These are phyloP conservation scores for Campaea margaritaria DNA, from an alignment of 2,888 invertebrate species.

Conservation along the genomic window DNA sequence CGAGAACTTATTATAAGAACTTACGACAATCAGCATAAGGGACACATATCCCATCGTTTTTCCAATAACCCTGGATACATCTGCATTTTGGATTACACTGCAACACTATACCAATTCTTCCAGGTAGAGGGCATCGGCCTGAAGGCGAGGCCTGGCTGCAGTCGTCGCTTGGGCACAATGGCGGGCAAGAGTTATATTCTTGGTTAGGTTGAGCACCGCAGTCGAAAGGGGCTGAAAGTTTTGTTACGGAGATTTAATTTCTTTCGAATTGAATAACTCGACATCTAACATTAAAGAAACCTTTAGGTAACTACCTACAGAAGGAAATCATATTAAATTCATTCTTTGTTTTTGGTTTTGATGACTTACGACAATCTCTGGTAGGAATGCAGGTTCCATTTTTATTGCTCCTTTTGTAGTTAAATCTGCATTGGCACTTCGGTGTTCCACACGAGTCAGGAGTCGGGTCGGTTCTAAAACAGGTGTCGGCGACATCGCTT, in stretches of 20 bases:
- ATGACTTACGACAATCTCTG: conserved; percentile 52
- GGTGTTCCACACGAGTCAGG: conserved; percentile 30
- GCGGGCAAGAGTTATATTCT: conserved; percentile 54
- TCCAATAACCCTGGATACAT: conserved; percentile 54
- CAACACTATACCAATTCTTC: conserved; percentile 45
- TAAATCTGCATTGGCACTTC: conserved; percentile 53
- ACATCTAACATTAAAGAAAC: too few relatives aligned
- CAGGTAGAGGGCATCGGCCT: conserved; percentile 50
- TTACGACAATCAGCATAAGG: conserved; percentile 58
- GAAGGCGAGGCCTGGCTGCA: conserved; percentile 50
- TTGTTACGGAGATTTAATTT: too few relatives aligned
- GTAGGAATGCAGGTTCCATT: conserved; percentile 53
- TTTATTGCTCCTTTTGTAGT: conserved; percentile 32
- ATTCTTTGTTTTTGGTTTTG: too few relatives aligned
- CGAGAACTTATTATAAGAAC: too few relatives aligned
- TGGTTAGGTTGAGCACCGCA: conserved; percentile 50
- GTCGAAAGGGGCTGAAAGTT: conserved; percentile 50
- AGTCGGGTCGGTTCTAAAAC: conserved; percentile 25
- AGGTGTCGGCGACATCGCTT: conserved; percentile 25
- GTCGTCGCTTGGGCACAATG: conserved; percentile 53
- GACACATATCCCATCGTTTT: conserved; percentile 53
- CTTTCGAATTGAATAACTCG: too few relatives aligned
- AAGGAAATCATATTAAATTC: too few relatives aligned
- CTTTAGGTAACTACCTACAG: too few relatives aligned
- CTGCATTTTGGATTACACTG: conserved; percentile 54